Evolutionary conservation across 2,888 invertebrate species (phyloP).

Genomic region (Hyppa rectilinea): DNA sequence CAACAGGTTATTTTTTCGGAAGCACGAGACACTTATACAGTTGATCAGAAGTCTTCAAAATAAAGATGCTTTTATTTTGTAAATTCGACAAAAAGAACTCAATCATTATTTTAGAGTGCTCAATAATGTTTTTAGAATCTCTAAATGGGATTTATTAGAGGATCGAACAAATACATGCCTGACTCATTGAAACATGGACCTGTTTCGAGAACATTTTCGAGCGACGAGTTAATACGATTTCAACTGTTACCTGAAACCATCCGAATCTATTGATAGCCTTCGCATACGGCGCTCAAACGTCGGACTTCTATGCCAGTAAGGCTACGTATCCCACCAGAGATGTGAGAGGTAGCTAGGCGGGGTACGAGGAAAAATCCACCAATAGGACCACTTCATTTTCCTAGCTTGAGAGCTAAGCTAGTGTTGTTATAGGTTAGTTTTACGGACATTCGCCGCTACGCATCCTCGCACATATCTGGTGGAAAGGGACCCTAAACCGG

Average conservation of each 20-base stretch:
- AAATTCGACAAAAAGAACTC: neutral
- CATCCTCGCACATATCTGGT: no score
- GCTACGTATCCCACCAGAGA: no score
- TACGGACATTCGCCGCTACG: no score
- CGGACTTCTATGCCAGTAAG: neutral
- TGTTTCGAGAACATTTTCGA: neutral
- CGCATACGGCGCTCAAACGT: neutral
- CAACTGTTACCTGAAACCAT: neutral
- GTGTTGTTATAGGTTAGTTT: no score
- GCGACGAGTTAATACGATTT: neutral
- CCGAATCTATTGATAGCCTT: neutral
- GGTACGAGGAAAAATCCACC: no score
- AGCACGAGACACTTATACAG: neutral
- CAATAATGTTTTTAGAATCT: neutral
- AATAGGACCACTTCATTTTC: no score
- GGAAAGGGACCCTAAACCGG: no score
- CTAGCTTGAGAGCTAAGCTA: no score
- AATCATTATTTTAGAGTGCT: neutral
- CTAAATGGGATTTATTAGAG: neutral
- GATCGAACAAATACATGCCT: neutral
- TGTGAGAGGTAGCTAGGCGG: no score
- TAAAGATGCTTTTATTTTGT: neutral
- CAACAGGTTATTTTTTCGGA: neutral
- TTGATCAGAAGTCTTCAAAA: neutral
- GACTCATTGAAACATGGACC: neutral